These are phyloP conservation scores for Pangasius macronema DNA, from an alignment of 2,797 vertebrate genomes.

Conservation along the genomic window DNA sequence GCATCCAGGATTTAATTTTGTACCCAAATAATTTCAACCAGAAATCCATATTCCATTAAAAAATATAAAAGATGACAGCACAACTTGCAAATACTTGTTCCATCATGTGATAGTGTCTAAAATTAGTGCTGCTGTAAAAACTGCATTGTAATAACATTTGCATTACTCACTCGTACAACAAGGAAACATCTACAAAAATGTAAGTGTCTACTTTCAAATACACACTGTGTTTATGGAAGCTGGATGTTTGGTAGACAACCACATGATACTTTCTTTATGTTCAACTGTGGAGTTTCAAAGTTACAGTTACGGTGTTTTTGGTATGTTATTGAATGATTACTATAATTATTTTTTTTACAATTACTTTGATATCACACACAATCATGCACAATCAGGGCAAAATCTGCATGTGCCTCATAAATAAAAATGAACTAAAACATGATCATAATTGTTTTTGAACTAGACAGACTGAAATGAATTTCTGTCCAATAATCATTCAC, in stretches of 20 bases:
- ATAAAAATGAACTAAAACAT: constrained; percentile 5
- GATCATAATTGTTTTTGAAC: not conserved
- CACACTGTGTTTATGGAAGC: not conserved
- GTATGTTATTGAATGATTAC: not conserved
- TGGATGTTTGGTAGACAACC: not conserved
- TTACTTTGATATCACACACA: not conserved
- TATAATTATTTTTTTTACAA: not conserved
- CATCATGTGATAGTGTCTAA: constrained; percentile 8
- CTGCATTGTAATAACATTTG: constrained; percentile 20
- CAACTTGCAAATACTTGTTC: not conserved
- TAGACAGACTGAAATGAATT: not conserved
- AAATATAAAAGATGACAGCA: constrained; percentile 8
- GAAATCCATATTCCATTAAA: not conserved
- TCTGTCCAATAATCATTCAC: not conserved
- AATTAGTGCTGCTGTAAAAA: not conserved
- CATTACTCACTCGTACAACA: constrained; percentile 5
- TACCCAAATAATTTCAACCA: not conserved
- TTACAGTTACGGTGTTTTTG: not conserved
- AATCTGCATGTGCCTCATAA: not conserved
- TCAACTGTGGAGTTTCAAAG: not conserved
- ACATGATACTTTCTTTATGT: not conserved
- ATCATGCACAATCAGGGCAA: not conserved
- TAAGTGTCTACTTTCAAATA: not conserved
- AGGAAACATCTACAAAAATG: not conserved
- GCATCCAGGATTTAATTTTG: not conserved